Evolutionary conservation across 2,888 invertebrate genomes (phyloP).

Genomic region (Lasius platythorax): DNA sequence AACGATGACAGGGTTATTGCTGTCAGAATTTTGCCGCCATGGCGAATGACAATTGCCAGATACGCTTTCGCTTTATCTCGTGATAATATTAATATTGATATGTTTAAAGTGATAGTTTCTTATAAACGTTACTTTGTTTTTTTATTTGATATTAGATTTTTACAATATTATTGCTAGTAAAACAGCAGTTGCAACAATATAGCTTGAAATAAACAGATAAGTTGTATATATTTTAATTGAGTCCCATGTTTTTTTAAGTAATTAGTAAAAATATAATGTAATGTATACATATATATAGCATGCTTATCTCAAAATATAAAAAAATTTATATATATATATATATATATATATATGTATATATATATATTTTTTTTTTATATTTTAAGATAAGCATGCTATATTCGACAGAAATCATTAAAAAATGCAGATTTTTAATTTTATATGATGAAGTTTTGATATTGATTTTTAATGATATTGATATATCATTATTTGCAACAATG

Average conservation of each 20-base stretch:
- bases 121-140: neutral
- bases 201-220: neutral
- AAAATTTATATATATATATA: neutral
- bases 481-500: too few species aligned
- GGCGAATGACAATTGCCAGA: constrained; percentile 1
- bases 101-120: constrained; percentile 18
- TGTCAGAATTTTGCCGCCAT: neutral
- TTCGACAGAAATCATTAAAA: neutral
- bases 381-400: neutral
- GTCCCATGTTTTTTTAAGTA: neutral
- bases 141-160: neutral
- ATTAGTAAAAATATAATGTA: neutral
- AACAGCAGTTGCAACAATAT: neutral
- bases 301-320: too few species aligned
- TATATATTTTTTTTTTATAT: neutral
- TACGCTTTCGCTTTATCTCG: constrained; percentile 11
- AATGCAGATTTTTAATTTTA: neutral
- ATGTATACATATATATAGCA: too few species aligned
- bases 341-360: neutral
- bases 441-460: neutral
- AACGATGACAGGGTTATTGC: constrained; percentile 41
- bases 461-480: neutral
- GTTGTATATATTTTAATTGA: neutral
- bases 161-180: neutral
- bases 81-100: constrained; percentile 15